These are phyloP conservation scores for Cryptus viduatorius DNA, from an alignment of 2,888 invertebrate species.

Conservation along the genomic window DNA sequence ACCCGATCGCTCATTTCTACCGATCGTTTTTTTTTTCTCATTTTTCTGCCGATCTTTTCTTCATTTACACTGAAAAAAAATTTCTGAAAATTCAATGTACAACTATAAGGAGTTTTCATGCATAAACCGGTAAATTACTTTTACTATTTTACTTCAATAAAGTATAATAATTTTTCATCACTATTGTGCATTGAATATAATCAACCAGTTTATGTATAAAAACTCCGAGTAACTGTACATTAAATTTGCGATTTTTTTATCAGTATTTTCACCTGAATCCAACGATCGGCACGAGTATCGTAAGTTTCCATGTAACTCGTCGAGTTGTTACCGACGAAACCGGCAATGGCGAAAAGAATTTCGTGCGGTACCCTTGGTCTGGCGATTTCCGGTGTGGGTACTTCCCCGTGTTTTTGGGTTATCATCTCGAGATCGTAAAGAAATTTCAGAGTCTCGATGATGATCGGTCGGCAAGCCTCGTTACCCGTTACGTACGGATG, in stretches of 20 bases:
- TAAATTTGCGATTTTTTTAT: background rate
- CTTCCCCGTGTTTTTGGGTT: slow-evolving; percentile 91
- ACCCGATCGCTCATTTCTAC: too few species aligned
- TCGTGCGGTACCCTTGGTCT: slow-evolving; percentile 94
- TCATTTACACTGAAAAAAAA: too few species aligned
- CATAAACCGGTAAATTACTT: background rate
- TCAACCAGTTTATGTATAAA: background rate
- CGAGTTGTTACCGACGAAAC: slow-evolving; percentile 89
- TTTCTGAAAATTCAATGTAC: too few species aligned
- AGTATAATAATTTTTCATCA: background rate
- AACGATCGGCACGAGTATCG: slow-evolving; percentile 95
- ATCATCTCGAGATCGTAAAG: slow-evolving; percentile 97
- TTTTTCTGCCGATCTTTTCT: too few species aligned
- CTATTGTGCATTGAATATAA: background rate
- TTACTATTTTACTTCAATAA: background rate
- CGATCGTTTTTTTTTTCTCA: too few species aligned
- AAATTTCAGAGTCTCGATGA: slow-evolving; percentile 96
- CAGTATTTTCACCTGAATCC: slow-evolving; percentile 89
- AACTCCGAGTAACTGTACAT: background rate
- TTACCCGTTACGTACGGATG: slow-evolving; percentile 94
- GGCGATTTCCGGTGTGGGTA: slow-evolving; percentile 94
- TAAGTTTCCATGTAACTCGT: slow-evolving; percentile 92
- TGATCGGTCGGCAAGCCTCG: slow-evolving; percentile 93
- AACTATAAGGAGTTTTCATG: background rate
- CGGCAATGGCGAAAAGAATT: slow-evolving; percentile 94